These are phyloP conservation scores for Temnothorax curvispinosus DNA, from an alignment of 1,140 invertebrate species.

Conservation along the genomic window DNA sequence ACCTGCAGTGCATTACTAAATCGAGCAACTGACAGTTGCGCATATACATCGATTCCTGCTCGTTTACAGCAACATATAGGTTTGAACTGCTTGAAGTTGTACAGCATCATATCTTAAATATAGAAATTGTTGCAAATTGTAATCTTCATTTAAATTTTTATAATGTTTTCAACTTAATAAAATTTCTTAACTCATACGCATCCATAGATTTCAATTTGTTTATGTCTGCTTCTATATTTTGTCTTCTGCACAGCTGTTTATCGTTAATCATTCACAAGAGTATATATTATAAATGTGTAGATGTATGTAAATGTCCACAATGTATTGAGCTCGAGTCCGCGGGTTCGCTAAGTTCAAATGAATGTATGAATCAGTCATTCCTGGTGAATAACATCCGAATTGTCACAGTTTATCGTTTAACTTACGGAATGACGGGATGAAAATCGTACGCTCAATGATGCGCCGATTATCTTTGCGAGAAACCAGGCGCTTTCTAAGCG, in stretches of 20 bases:
- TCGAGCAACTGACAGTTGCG: background rate
- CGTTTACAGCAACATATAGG: background rate
- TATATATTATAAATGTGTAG: background rate
- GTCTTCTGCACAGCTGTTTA: background rate
- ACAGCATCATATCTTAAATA: background rate
- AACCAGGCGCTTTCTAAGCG: conserved; percentile 59
- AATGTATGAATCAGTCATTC: background rate
- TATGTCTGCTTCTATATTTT: background rate
- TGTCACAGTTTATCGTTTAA: conserved; percentile 4
- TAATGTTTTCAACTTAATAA: background rate
- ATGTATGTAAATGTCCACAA: background rate
- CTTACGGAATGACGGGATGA: conserved; percentile 5
- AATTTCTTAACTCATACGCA: background rate
- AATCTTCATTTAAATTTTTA: background rate
- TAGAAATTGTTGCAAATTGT: background rate
- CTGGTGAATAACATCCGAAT: background rate
- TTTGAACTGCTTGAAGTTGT: background rate
- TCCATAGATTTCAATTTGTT: background rate
- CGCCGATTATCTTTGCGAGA: conserved; percentile 39
- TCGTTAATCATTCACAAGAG: background rate
- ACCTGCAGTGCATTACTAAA: background rate
- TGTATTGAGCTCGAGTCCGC: background rate
- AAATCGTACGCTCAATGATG: background rate
- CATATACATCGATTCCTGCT: background rate
- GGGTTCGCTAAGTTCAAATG: background rate